These are phyloP conservation scores for Drosophila pruinosa DNA, from an alignment of 1,140 invertebrate genomes.

Conservation along the genomic window DNA sequence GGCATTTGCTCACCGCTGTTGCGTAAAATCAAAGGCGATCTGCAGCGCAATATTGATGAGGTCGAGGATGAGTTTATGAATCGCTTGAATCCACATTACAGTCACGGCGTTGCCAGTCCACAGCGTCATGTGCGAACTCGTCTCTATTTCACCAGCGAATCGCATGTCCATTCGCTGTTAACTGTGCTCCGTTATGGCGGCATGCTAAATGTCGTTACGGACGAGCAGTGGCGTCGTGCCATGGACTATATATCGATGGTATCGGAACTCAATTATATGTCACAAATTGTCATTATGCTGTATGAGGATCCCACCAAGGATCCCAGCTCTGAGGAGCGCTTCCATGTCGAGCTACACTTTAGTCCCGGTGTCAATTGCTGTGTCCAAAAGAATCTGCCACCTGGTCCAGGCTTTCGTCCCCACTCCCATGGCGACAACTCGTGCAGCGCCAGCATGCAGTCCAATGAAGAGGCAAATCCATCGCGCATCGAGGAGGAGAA, in stretches of 20 bases:
- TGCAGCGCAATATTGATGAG: conserved; percentile 96
- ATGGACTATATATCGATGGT: conserved; percentile 99
- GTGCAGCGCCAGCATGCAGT: conserved; percentile 51
- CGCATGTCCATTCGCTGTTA: conserved; percentile 98
- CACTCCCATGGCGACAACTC: conserved; percentile 91
- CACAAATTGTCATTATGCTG: conserved; percentile 99
- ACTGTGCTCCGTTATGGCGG: conserved; percentile 97
- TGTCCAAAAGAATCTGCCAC: conserved; percentile 96
- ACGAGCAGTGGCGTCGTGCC: conserved; percentile 98
- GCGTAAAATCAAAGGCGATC: conserved; percentile 97
- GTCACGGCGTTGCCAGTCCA: conserved; percentile 98
- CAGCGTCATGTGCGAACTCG: conserved; percentile 98
- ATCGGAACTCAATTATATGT: conserved; percentile 99
- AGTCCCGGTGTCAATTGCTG: conserved; percentile 98
- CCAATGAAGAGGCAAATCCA: conserved; percentile 82
- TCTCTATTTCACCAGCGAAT: conserved; percentile 99
- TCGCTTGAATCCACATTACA: conserved; percentile 97
- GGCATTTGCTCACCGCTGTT: conserved; percentile 98
- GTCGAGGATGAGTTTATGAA: conserved; percentile 95
- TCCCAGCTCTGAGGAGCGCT: conserved; percentile 93
- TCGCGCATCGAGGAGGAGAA: conserved; percentile 88
- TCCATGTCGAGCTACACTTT: conserved; percentile 98
- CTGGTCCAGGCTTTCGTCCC: conserved; percentile 95
- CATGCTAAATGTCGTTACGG: conserved; percentile 93
- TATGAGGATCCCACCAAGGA: conserved; percentile 99